These are phyloP conservation scores for Poecilobothrus nobilitatus DNA, from an alignment of 2,888 invertebrate species.

Conservation along the genomic window DNA sequence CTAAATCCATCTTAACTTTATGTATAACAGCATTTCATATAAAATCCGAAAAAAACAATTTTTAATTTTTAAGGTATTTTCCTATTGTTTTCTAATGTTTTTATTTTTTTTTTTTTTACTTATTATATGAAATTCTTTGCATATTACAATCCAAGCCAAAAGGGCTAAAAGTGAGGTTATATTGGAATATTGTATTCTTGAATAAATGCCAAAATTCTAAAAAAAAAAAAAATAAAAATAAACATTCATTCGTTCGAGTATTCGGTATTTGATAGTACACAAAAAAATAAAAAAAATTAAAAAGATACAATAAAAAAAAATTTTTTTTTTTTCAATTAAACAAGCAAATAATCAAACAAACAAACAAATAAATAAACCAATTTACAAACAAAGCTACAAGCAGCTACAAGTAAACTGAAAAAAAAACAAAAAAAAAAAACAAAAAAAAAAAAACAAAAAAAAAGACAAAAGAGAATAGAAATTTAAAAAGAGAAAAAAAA, in stretches of 20 bases:
- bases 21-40: too few species aligned
- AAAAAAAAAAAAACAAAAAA: neutral
- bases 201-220: neutral
- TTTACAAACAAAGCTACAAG: neutral
- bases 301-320: neutral
- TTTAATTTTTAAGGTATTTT: neutral
- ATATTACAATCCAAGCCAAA: slow-evolving; percentile 3
- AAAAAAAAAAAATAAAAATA: neutral
- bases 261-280: too few species aligned
- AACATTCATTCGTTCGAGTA: neutral
- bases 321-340: neutral
- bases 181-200: slow-evolving; percentile 10
- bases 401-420: too few species aligned
- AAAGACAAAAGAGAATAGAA: neutral
- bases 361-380: neutral
- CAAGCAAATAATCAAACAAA: neutral
- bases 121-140: neutral
- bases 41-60: neutral
- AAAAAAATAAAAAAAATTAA: too few species aligned
- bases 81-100: neutral
- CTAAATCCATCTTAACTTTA: too few species aligned
- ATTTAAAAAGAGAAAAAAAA: neutral
- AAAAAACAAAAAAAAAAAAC: too few species aligned
- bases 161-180: slow-evolving; percentile 12
- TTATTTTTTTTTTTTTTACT: neutral